Percentiles rank a stretch among this genome's conserved stretches.
Evolutionary conservation across 2,888 invertebrate genomes (phyloP).

Genomic region (Lomographa bimaculata): DNA sequence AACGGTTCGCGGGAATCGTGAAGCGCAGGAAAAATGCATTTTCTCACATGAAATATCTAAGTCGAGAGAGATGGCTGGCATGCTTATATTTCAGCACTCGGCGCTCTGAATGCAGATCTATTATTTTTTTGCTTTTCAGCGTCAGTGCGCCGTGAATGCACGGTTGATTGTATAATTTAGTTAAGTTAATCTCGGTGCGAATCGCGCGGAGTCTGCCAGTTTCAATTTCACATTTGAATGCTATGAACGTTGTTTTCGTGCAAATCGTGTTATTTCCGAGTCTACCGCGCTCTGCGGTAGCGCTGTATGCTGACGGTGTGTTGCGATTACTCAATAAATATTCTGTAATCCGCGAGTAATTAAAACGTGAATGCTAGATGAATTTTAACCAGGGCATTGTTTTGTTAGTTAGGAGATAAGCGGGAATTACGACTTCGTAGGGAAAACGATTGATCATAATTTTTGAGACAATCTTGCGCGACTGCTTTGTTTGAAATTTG

Average conservation of each 20-base stretch:
- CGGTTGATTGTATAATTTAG: slow-evolving; percentile 68
- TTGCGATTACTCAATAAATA: slow-evolving; percentile 45
- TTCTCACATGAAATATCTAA: slow-evolving; percentile 50
- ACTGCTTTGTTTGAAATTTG: too few relatives aligned
- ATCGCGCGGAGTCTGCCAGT: slow-evolving; percentile 54
- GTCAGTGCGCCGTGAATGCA: slow-evolving; percentile 48
- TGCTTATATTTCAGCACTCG: slow-evolving; percentile 38
- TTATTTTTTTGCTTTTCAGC: slow-evolving; percentile 42
- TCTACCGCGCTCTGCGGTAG: slow-evolving; percentile 33
- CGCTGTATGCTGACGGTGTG: slow-evolving; percentile 30
- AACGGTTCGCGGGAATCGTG: slow-evolving; percentile 34
- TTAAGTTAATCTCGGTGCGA: slow-evolving; percentile 62
- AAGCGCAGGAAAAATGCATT: slow-evolving; percentile 49
- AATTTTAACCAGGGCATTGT: slow-evolving; percentile 45
- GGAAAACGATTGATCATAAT: slow-evolving; percentile 4
- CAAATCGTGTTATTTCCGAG: slow-evolving; percentile 49
- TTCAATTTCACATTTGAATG: slow-evolving; percentile 62
- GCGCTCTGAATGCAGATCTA: slow-evolving; percentile 28
- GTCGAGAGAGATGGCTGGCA: slow-evolving; percentile 32
- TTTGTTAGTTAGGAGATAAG: slow-evolving; percentile 21
- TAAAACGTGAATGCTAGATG: slow-evolving; percentile 47
- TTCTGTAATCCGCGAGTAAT: slow-evolving; percentile 49
- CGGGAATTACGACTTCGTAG: slow-evolving; percentile 1
- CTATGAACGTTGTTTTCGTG: slow-evolving; percentile 55
- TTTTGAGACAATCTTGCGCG: too few relatives aligned